Percentiles rank a stretch among this genome's conserved stretches.
These are phyloP conservation scores for Athalia rosae DNA, from an alignment of 2,888 invertebrate genomes.

Conservation along the genomic window DNA sequence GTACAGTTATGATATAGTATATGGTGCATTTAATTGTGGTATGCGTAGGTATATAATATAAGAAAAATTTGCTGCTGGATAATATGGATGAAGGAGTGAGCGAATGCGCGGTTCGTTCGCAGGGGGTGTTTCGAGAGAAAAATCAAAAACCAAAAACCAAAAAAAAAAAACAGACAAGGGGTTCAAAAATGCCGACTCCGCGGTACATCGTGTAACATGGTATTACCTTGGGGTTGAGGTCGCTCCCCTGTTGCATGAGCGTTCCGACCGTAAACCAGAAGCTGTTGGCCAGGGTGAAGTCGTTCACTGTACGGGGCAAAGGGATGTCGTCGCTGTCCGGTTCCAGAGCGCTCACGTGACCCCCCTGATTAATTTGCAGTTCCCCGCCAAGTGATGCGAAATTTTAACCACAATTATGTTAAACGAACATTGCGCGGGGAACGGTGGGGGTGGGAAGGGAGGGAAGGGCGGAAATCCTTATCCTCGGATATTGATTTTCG, in stretches of 20 bases:
- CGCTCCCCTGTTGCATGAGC: slow-evolving; percentile 94
- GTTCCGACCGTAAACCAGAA: slow-evolving; percentile 98
- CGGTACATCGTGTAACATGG: slow-evolving; percentile 56
- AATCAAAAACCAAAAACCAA: too few species aligned
- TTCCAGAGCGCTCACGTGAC: slow-evolving; percentile 70
- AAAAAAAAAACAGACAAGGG: neutral
- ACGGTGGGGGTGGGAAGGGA: neutral
- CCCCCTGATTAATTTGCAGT: slow-evolving; percentile 59
- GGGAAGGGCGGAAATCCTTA: too few species aligned
- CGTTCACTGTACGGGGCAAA: slow-evolving; percentile 79
- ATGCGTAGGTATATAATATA: too few species aligned
- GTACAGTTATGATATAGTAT: too few species aligned
- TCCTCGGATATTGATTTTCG: too few species aligned
- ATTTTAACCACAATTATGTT: slow-evolving; percentile 67
- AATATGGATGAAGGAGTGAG: too few species aligned
- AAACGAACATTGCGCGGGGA: neutral
- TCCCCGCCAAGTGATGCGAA: slow-evolving; percentile 68
- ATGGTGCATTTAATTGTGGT: too few species aligned
- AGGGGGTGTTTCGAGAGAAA: too few species aligned
- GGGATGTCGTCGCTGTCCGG: slow-evolving; percentile 70
- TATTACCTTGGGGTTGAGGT: slow-evolving; percentile 92
- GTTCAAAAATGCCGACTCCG: slow-evolving; percentile 60
- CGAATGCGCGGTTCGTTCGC: too few species aligned
- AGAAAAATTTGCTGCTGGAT: too few species aligned
- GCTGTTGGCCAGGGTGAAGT: slow-evolving; percentile 90